A percentile compares a stretch with the other conserved stretches of the same genome.
Conservation (phyloP, 2,888 invertebrate genomes). For the Hanleya hanleyi region DNA sequence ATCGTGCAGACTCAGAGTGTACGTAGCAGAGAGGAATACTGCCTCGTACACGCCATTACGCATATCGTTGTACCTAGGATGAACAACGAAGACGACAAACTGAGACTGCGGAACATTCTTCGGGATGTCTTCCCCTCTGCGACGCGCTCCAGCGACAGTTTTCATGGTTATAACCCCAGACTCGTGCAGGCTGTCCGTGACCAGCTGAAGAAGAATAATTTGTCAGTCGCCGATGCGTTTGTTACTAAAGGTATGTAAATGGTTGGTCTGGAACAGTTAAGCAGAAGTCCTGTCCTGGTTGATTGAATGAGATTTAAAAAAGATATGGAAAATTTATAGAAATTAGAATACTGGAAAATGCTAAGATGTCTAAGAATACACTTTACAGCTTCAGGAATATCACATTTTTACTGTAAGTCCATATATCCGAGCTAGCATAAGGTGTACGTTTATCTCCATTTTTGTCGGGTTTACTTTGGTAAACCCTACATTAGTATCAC, state of each 20-base stretch:
- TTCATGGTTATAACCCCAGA: conserved; percentile 44
- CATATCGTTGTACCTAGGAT: conserved; percentile 49
- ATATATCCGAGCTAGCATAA: too few relatives aligned
- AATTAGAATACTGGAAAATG: too few relatives aligned
- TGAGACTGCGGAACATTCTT: conserved; percentile 49
- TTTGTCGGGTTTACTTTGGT: too few relatives aligned
- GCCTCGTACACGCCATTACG: conserved; percentile 58
- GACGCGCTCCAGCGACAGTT: conserved; percentile 38
- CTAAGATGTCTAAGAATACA: too few relatives aligned
- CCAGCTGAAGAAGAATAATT: conserved; percentile 62
- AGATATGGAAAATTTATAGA: too few relatives aligned
- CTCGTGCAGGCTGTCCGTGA: conserved; percentile 62
- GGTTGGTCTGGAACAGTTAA: too few relatives aligned
- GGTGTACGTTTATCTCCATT: too few relatives aligned
- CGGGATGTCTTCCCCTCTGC: conserved; percentile 65
- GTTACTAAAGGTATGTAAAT: conserved; percentile 62
- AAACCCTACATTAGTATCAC: too few relatives aligned
- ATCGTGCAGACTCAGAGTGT: not conserved
- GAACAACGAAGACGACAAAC: conserved; percentile 53
- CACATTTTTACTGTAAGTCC: too few relatives aligned
- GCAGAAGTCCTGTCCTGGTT: too few relatives aligned
- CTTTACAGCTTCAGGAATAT: too few relatives aligned
- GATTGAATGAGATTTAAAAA: too few relatives aligned
- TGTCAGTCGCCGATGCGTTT: conserved; percentile 53
- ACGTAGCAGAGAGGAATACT: conserved; percentile 54